Percentiles rank a stretch among this genome's conserved stretches.
phyloP scores from a whole-genome alignment of 2,797 vertebrate species.

The Acropternis orthonyx region DNA sequence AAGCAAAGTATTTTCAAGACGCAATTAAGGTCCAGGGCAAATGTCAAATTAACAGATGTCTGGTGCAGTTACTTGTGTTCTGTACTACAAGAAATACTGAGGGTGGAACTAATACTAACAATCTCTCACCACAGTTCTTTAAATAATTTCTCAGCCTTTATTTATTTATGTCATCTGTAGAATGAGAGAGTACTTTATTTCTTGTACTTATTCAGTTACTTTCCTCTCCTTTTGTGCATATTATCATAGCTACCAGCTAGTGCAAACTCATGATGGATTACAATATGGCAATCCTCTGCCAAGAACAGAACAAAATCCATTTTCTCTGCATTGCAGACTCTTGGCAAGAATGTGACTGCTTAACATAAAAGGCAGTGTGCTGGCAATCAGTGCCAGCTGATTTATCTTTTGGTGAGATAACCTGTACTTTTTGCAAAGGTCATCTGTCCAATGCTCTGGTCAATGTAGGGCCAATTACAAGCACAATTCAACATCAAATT shows the following conservation, averaged over 20 bases:
- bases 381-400: not conserved
- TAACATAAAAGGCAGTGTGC: not conserved
- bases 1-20: not conserved
- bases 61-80: not conserved
- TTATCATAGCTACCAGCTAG: not conserved
- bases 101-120: not conserved
- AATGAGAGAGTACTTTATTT: not conserved
- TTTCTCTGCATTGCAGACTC: not conserved
- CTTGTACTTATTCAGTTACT: not conserved
- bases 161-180: not conserved
- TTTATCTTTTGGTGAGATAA: not conserved
- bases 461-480: not conserved
- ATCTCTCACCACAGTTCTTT: not conserved
- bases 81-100: not conserved
- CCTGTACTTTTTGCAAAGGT: not conserved
- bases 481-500: not conserved
- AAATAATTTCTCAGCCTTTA: not conserved
- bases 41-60: not conserved
- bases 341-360: not conserved
- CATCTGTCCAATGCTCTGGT: not conserved
- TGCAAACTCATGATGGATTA: not conserved
- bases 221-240: not conserved
- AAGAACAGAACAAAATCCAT: not conserved
- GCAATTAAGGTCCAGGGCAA: not conserved
- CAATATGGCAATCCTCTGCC: not conserved